Evolutionary conservation across 2,113 vertebrate species (phyloP).

Genomic region (Dascyllus trimaculatus): DNA sequence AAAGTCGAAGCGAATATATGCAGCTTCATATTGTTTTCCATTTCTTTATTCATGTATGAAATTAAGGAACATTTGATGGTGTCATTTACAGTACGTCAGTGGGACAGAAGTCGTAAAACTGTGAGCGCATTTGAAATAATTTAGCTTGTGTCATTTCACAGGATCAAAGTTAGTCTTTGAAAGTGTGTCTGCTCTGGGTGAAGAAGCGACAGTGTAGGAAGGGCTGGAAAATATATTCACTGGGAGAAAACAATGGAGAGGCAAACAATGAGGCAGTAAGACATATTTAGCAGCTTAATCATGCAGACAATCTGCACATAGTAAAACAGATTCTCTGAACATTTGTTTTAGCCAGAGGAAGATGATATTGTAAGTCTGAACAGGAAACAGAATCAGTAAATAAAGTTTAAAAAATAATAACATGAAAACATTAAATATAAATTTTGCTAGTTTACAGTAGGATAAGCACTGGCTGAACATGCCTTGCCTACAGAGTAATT

Average conservation of each 20-base stretch:
- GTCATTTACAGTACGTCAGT: constrained; percentile 12
- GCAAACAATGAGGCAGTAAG: constrained; percentile 13
- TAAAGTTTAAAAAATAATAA: not conserved
- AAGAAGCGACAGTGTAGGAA: constrained; percentile 3
- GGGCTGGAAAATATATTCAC: constrained; percentile 29
- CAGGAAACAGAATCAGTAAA: not conserved
- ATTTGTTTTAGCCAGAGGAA: not conserved
- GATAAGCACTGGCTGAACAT: no score
- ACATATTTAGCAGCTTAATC: constrained; percentile 44
- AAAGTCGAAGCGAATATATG: not conserved
- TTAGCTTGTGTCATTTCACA: constrained; percentile 48
- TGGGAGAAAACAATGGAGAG: constrained; percentile 36
- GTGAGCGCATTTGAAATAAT: constrained; percentile 42
- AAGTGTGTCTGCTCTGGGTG: constrained; percentile 17
- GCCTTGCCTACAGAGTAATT: no score
- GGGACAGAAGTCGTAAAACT: constrained; percentile 30
- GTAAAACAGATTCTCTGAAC: not conserved
- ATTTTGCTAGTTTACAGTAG: no score
- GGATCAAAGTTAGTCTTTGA: constrained; percentile 41
- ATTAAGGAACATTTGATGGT: constrained; percentile 11
- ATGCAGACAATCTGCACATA: not conserved
- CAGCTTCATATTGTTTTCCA: constrained; percentile 12
- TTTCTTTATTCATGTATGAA: not conserved
- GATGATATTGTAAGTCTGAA: not conserved
- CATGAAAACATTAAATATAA: not conserved